Conservation (phyloP, 2,797 vertebrate genomes). For the Siniperca undulata region DNA sequence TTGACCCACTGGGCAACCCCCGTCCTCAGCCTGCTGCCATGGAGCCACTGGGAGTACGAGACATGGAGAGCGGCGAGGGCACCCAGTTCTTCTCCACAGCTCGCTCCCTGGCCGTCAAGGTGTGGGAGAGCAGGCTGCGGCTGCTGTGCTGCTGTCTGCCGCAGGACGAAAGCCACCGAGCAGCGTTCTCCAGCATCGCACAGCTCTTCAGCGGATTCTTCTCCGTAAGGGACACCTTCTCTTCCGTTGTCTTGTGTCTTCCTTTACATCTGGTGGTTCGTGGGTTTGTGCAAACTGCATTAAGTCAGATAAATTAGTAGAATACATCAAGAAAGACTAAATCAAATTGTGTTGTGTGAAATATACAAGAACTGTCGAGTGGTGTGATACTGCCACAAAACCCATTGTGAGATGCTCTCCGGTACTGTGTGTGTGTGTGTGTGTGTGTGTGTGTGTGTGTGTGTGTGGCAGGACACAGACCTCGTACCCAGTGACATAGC, state of each 20-base stretch:
- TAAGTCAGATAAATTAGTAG: background rate
- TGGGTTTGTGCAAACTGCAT: background rate
- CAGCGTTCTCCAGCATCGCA: constrained; percentile 93
- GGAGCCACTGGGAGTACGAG: constrained; percentile 65
- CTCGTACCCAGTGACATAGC: constrained; percentile 97
- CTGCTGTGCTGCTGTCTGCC: constrained; percentile 94
- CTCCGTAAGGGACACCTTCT: constrained; percentile 82
- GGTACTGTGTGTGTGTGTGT: background rate
- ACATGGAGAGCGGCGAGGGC: constrained; percentile 90
- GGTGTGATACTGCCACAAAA: background rate
- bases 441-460: constrained; percentile 1
- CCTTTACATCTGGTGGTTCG: background rate
- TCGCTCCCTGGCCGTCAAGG: constrained; percentile 89
- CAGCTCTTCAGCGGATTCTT: constrained; percentile 94
- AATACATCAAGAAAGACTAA: background rate
- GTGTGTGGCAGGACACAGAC: constrained; percentile 92
- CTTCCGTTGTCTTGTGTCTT: background rate
- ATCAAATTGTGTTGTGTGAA: background rate
- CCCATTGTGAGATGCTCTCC: background rate
- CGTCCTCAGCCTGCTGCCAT: constrained; percentile 54
- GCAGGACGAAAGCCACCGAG: constrained; percentile 91
- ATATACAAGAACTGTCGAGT: background rate
- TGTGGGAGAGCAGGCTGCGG: constrained; percentile 94
- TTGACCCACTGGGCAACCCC: constrained; percentile 92
- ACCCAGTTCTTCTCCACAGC: constrained; percentile 90